Evolutionary conservation across 2,888 invertebrate genomes (phyloP).

Genomic region (Heteromyza rotundicornis): DNA sequence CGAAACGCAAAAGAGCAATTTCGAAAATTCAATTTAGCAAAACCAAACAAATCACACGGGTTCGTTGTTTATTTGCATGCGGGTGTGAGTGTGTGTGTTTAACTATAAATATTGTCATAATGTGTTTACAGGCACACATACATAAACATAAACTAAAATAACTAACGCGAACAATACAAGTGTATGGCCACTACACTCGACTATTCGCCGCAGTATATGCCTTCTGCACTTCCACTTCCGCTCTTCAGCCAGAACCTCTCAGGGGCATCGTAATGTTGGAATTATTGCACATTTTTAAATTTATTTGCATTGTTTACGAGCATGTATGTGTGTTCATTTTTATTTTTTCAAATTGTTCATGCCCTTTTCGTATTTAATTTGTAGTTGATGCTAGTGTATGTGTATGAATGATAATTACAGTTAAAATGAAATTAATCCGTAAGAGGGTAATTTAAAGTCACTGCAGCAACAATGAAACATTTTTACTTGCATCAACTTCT

Average conservation of each 20-base stretch:
- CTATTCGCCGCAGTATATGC: not conserved
- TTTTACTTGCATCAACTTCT: no score
- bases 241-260: slow-evolving; percentile 14
- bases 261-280: slow-evolving; percentile 37
- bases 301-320: slow-evolving; percentile 45
- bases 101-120: slow-evolving; percentile 22
- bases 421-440: no score
- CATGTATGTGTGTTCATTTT: slow-evolving; percentile 20
- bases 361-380: not conserved
- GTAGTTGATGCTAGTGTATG: not conserved
- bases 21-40: slow-evolving; percentile 43
- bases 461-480: no score
- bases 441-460: no score
- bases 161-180: no score
- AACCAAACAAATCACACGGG: slow-evolving; percentile 41
- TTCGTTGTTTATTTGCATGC: not conserved
- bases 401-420: no score
- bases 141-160: not conserved
- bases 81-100: slow-evolving; percentile 17
- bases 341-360: not conserved
- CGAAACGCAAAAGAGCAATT: slow-evolving; percentile 24
- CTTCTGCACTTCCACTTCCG: slow-evolving; percentile 3
- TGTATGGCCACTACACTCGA: not conserved
- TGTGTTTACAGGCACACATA: slow-evolving; percentile 12
- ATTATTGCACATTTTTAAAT: slow-evolving; percentile 45